Evolutionary conservation across 2,797 vertebrate genomes (phyloP).

Genomic region (Ctenochaetus hawaiiensis): DNA sequence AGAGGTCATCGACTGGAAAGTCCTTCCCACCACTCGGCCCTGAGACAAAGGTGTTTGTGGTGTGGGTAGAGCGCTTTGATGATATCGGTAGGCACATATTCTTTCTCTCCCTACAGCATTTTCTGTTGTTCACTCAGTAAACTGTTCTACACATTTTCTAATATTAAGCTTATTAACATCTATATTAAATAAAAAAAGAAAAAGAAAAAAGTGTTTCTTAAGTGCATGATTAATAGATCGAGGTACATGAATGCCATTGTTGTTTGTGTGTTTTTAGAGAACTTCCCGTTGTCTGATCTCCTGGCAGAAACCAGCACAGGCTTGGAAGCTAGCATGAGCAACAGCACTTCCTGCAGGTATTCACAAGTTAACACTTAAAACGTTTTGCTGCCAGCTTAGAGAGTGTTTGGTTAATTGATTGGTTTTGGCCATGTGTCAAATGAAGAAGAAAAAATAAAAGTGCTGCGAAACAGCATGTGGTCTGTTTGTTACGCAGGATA

Average conservation of each 20-base stretch:
- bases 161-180: neutral
- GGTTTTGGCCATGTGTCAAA: constrained; percentile 35
- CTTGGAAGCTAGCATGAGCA: constrained; percentile 93
- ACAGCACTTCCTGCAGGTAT: constrained; percentile 94
- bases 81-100: constrained; percentile 90
- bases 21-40: constrained; percentile 93
- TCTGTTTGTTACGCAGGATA: neutral
- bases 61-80: constrained; percentile 97
- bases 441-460: constrained; percentile 6
- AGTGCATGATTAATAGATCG: neutral
- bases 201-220: neutral
- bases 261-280: constrained; percentile 84
- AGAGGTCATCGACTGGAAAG: constrained; percentile 91
- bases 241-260: constrained; percentile 15
- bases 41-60: constrained; percentile 96
- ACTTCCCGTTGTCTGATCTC: constrained; percentile 94
- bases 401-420: neutral
- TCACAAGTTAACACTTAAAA: constrained; percentile 18
- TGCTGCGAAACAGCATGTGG: constrained; percentile 28
- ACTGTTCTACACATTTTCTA: neutral
- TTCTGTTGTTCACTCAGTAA: neutral
- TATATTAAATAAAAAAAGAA: neutral
- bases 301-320: constrained; percentile 95
- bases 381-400: neutral
- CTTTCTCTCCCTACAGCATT: neutral